Evolutionary conservation across 2,888 invertebrate species (phyloP).

Genomic region (Folsomia manolachei): DNA sequence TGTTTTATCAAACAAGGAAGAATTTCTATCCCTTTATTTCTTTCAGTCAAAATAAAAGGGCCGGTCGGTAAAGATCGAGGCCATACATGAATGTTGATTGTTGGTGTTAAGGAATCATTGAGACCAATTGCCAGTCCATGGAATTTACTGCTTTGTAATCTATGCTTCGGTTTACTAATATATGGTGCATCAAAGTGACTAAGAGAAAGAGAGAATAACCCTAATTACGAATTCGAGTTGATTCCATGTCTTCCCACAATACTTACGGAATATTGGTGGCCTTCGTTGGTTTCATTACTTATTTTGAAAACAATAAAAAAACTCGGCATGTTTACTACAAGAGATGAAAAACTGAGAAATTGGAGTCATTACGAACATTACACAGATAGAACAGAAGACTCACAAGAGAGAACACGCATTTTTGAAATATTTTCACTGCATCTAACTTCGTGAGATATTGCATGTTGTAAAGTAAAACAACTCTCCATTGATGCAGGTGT

Average conservation of each 20-base stretch:
- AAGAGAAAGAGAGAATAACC: conserved; percentile 31
- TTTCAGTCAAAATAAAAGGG: background rate
- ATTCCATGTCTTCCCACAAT: conserved; percentile 9
- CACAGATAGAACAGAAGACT: conserved; percentile 20
- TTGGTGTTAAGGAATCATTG: background rate
- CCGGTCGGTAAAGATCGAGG: too few species aligned
- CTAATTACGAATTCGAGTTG: conserved; percentile 37
- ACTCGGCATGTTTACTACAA: conserved; percentile 20
- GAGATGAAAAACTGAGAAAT: conserved; percentile 34
- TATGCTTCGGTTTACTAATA: too few species aligned
- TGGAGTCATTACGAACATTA: conserved; percentile 43
- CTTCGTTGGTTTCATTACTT: conserved; percentile 12
- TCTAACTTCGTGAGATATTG: background rate
- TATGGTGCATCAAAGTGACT: background rate
- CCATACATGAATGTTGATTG: background rate
- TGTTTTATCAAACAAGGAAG: background rate
- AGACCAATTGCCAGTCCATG: too few species aligned
- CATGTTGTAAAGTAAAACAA: too few species aligned
- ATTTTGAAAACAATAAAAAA: conserved; percentile 16
- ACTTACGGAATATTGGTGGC: background rate
- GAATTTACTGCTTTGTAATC: too few species aligned
- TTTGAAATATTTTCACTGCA: conserved; percentile 27
- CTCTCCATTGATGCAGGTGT: background rate
- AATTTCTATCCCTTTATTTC: background rate
- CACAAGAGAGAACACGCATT: conserved; percentile 33